Conservation (phyloP, 2,888 invertebrate genomes). For the Cephus pulcher region DNA sequence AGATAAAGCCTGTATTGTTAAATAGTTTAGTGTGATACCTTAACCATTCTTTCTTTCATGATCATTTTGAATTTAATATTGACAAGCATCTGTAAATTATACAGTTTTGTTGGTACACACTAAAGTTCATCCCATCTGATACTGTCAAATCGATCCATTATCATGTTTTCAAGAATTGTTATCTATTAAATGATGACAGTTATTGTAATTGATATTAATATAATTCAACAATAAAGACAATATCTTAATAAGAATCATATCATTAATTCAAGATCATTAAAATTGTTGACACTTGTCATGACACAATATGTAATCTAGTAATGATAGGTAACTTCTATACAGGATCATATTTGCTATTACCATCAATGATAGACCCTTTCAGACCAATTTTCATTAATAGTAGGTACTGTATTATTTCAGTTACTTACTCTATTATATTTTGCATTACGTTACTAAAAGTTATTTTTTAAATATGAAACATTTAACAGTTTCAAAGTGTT, state of each 20-base stretch:
- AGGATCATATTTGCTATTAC: background rate
- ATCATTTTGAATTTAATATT: background rate
- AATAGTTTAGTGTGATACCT: background rate
- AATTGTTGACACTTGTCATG: background rate
- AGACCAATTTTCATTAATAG: background rate
- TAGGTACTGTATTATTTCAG: background rate
- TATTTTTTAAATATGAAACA: background rate
- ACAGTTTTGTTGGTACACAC: background rate
- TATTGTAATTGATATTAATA: background rate
- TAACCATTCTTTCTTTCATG: background rate
- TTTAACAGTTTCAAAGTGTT: too few relatives aligned
- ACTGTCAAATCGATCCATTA: background rate
- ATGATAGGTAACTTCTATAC: background rate
- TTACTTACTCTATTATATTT: background rate
- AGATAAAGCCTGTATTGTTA: background rate
- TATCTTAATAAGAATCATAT: background rate
- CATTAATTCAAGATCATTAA: background rate
- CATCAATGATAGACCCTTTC: background rate
- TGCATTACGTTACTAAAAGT: background rate
- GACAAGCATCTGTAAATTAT: background rate
- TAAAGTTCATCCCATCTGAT: background rate
- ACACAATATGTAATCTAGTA: background rate
- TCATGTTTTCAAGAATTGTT: background rate
- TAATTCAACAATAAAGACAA: background rate
- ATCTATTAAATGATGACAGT: background rate